Evolutionary conservation across 2,888 invertebrate species (phyloP), one percentile per base, ranked within the genome.

Genomic region (Smittia sp.): DNA sequence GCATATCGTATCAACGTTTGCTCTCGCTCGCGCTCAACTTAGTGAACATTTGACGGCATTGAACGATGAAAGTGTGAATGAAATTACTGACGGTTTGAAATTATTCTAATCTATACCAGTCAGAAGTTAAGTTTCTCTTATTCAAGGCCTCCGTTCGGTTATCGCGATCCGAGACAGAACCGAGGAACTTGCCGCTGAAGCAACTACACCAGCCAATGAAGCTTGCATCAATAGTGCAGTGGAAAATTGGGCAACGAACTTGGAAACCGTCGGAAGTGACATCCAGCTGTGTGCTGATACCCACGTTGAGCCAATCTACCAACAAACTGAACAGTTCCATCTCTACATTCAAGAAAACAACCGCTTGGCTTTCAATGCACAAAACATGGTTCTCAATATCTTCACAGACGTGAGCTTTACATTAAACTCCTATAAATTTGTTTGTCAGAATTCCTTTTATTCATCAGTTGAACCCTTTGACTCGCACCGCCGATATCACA

Each of bases 381-480:
- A 63, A 27, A 63, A 63, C 15, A 63, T 63, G 63, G 63, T 63
- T 25, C 27, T 63, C 13, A 63, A 27, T 27, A 4, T 25, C 15
- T 63, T 63, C 63, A 63, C 63, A 2, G 25, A 25, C 1, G 27
- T 58, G n/a, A 58, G 18, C 22, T 20, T 58, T 18, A 58, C 15
- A 52, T 52, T 15, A 52, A 52, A 52, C 6, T 38, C 11, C n/a
- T 46, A 2, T 46, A 2, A 46, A 46, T 11, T n/a, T 13, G 58
- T 22, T 20, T 18, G 11, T 38, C 6, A 9, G n/a, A n/a, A n/a
- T n/a, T n/a, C n/a, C n/a, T n/a, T n/a, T n/a, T n/a, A n/a, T n/a
- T n/a, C n/a, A n/a, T n/a, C n/a, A 58, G 58, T 18, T 63, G 1
- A 63, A 63, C 15, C 63, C 63, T 3, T 25, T 63, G 63, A 63